Conservation (phyloP, 2,888 invertebrate genomes). For the Chymomyza fuscimana region DNA sequence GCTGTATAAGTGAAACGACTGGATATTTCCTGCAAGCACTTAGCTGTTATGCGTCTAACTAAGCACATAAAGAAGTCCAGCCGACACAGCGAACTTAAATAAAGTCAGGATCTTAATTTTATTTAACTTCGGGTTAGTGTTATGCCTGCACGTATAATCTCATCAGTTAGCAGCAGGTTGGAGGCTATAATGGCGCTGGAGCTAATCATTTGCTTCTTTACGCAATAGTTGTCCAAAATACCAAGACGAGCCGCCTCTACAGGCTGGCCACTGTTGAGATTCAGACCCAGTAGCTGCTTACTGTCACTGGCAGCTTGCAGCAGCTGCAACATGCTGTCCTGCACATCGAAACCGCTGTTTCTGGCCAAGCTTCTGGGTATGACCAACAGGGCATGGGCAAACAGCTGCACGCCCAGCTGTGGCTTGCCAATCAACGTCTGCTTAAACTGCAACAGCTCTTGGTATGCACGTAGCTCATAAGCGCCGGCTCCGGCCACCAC, state of each 20-base stretch:
- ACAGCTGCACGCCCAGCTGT: slow-evolving; percentile 94
- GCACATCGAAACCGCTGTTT: slow-evolving; percentile 96
- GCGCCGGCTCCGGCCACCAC: slow-evolving; percentile 98
- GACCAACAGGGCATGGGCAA: slow-evolving; percentile 94
- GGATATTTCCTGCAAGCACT: too few relatives aligned
- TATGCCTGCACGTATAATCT: slow-evolving; percentile 99
- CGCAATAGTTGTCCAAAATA: slow-evolving; percentile 95
- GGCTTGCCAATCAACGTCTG: slow-evolving; percentile 92
- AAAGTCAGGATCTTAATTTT: background rate
- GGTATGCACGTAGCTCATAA: slow-evolving; percentile 92
- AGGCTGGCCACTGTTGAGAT: slow-evolving; percentile 93
- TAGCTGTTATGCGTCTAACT: background rate
- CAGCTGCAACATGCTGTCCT: slow-evolving; percentile 96
- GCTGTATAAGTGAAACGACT: background rate
- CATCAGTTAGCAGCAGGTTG: slow-evolving; percentile 97
- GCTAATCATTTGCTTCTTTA: slow-evolving; percentile 96
- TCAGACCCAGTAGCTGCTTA: slow-evolving; percentile 90
- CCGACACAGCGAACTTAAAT: too few relatives aligned
- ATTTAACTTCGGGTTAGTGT: slow-evolving; percentile 81
- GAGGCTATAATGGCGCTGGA: slow-evolving; percentile 98
- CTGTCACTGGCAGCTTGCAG: slow-evolving; percentile 88
- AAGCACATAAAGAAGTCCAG: background rate
- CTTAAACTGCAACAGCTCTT: slow-evolving; percentile 89
- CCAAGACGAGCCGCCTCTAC: slow-evolving; percentile 91
- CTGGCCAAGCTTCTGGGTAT: slow-evolving; percentile 95